These are phyloP conservation scores for Pseudoatta argentina DNA, from an alignment of 1,140 invertebrate species.

Conservation along the genomic window DNA sequence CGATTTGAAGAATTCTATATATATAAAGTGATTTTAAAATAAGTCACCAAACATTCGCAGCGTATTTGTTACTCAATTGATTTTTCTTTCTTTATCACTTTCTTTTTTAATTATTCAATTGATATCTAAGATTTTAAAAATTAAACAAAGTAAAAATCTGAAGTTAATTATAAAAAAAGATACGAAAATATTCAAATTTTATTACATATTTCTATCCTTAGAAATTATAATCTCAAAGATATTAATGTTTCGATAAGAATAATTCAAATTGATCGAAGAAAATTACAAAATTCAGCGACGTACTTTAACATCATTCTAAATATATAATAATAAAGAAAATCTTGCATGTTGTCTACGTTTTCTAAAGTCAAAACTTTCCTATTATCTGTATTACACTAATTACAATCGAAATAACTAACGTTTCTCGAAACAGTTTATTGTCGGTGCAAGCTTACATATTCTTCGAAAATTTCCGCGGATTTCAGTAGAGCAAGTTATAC, in stretches of 20 bases:
- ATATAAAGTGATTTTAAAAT: not conserved
- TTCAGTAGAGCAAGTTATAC: constrained; percentile 71
- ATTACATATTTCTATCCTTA: not conserved
- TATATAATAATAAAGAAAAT: not conserved
- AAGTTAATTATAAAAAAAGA: not conserved
- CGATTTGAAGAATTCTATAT: not conserved
- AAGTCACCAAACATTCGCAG: not conserved
- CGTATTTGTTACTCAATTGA: not conserved
- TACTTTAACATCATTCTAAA: constrained; percentile 1
- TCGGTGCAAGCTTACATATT: constrained; percentile 17
- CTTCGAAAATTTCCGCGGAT: not conserved
- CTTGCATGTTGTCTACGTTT: not conserved
- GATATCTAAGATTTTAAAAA: not conserved
- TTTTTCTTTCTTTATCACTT: not conserved
- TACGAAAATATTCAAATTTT: not conserved
- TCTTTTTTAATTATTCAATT: not conserved
- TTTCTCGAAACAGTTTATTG: not conserved
- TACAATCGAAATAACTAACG: not conserved
- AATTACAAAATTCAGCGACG: constrained; percentile 20
- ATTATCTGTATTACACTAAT: constrained; percentile 5
- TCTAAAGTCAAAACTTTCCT: not conserved
- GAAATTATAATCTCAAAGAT: not conserved
- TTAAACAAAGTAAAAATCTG: not conserved
- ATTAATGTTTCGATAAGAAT: not conserved
- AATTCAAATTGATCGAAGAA: not conserved